phyloP scores from a whole-genome alignment of 2,888 invertebrate species.

The Rambutsinella grinnellia region DNA sequence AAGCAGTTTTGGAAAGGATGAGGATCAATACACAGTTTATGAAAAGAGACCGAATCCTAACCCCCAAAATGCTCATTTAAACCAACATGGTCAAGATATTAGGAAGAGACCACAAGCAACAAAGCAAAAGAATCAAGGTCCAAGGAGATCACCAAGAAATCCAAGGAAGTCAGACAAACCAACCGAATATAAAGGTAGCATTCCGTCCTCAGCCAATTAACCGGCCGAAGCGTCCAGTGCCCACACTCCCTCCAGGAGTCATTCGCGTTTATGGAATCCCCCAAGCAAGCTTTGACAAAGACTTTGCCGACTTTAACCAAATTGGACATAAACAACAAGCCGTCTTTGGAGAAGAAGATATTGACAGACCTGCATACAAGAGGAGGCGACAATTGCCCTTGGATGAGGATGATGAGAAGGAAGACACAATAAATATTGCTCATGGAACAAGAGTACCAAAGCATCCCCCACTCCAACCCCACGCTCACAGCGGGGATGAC shows the following conservation, averaged over 20 bases:
- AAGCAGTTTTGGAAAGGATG: slow-evolving; percentile 13
- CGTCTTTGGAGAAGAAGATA: slow-evolving; percentile 51
- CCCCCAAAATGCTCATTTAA: slow-evolving; percentile 21
- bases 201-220: slow-evolving; percentile 9
- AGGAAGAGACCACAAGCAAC: slow-evolving; percentile 5
- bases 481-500: slow-evolving; percentile 6
- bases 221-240: neutral
- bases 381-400: neutral
- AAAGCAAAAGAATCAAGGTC: slow-evolving; percentile 14
- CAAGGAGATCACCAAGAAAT: slow-evolving; percentile 11
- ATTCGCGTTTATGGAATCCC: slow-evolving; percentile 53
- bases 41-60: slow-evolving; percentile 28
- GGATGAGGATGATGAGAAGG: slow-evolving; percentile 3
- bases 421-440: slow-evolving; percentile 9
- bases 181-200: slow-evolving; percentile 10
- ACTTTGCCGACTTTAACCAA: slow-evolving; percentile 41
- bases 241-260: slow-evolving; percentile 25
- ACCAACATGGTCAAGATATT: slow-evolving; percentile 18
- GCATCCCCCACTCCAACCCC: slow-evolving; percentile 25
- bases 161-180: slow-evolving; percentile 12
- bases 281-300: slow-evolving; percentile 40
- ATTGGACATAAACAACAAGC: slow-evolving; percentile 27
- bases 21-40: slow-evolving; percentile 16
- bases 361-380: slow-evolving; percentile 20
- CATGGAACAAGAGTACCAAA: slow-evolving; percentile 14